Evolutionary conservation across 2,888 invertebrate species (phyloP).

Genomic region (Andrena bicolor): DNA sequence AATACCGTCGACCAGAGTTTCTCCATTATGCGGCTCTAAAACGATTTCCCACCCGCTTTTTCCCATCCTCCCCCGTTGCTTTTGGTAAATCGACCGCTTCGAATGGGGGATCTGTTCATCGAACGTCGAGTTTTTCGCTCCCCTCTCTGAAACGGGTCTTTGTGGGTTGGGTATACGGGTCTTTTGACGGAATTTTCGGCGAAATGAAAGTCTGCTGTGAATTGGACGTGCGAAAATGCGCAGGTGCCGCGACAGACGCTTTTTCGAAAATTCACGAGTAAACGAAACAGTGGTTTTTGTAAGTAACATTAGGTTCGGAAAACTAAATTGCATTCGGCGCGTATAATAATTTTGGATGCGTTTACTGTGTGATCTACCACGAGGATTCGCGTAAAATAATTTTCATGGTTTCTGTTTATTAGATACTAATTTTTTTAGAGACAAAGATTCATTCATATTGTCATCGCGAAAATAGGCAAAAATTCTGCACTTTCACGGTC

Average conservation of each 20-base stretch:
- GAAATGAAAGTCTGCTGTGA: conserved; percentile 28
- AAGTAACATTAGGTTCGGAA: conserved; percentile 6
- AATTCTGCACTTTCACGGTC: too few relatives aligned
- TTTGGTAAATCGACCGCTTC: conserved; percentile 45
- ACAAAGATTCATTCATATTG: too few relatives aligned
- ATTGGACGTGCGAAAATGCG: conserved; percentile 19
- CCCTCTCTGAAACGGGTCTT: conserved; percentile 14
- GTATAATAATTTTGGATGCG: too few relatives aligned
- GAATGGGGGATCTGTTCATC: conserved; percentile 30
- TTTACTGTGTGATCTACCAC: too few relatives aligned
- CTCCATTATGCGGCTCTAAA: conserved; percentile 41
- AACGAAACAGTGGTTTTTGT: conserved; percentile 1
- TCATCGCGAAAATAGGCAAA: too few relatives aligned
- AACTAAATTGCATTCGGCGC: too few relatives aligned
- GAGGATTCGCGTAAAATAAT: too few relatives aligned
- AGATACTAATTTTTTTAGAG: too few relatives aligned
- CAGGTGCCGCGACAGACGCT: neutral
- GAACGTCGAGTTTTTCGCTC: conserved; percentile 43
- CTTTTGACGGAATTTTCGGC: conserved; percentile 37
- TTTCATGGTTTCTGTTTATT: too few relatives aligned
- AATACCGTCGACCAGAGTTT: conserved; percentile 43
- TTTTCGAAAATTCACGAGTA: neutral
- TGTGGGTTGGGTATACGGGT: conserved; percentile 35
- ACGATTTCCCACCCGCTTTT: conserved; percentile 38
- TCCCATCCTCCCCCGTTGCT: neutral